A percentile compares a stretch with the other conserved stretches of the same genome.
Conservation (phyloP, 2,888 invertebrate genomes). For the Cheilosia variabilis region DNA sequence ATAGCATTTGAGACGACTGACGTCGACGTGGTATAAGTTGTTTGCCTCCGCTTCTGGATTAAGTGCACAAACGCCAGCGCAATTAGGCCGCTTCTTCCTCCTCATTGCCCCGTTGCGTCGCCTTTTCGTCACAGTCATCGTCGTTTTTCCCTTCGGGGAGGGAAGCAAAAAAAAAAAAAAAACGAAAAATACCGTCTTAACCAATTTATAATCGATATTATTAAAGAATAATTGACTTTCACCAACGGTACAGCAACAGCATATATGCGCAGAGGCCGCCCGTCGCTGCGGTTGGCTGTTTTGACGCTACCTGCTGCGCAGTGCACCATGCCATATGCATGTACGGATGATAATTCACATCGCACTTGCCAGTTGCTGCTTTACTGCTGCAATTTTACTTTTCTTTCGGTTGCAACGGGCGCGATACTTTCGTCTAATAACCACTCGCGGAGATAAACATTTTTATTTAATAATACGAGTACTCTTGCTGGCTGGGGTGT, state of each 20-base stretch:
- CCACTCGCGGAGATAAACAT: constrained; percentile 54
- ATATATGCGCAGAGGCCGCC: too few relatives aligned
- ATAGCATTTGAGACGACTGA: constrained; percentile 47
- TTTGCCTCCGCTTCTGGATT: constrained; percentile 27
- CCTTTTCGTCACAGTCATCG: constrained; percentile 2
- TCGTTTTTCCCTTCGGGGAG: constrained; percentile 39
- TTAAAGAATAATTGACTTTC: constrained; percentile 74
- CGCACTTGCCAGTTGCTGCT: constrained; percentile 23
- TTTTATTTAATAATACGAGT: constrained; percentile 53
- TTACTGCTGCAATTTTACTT: constrained; percentile 26
- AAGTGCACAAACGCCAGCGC: constrained; percentile 34
- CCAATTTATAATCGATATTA: constrained; percentile 71
- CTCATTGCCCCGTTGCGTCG: not conserved
- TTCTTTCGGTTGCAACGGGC: constrained; percentile 19
- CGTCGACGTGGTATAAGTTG: constrained; percentile 5
- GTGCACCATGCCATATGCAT: constrained; percentile 1
- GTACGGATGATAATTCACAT: constrained; percentile 50
- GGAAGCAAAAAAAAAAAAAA: constrained; percentile 19
- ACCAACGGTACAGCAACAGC: constrained; percentile 46
- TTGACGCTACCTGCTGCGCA: constrained; percentile 36
- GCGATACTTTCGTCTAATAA: constrained; percentile 52
- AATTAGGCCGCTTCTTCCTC: constrained; percentile 30
- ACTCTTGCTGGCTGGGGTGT: constrained; percentile 1
- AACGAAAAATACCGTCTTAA: constrained; percentile 52
- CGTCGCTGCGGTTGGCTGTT: constrained; percentile 33